A percentile compares a stretch with the other conserved stretches of the same genome.
Conservation (phyloP, 2,113 vertebrate genomes). For the Acanthochromis polyacanthus region DNA sequence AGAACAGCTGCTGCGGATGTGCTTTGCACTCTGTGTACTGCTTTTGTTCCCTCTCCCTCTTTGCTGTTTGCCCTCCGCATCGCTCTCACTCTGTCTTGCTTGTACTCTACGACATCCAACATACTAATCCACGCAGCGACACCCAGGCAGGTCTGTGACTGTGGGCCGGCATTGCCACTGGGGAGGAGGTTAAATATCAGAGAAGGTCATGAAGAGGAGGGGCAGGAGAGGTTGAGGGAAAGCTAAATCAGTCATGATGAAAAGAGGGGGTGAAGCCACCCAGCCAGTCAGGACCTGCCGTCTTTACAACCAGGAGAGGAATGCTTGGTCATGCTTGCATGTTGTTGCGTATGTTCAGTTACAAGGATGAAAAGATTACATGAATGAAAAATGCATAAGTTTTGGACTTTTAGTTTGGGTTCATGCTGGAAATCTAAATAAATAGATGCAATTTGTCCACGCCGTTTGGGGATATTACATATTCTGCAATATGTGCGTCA, state of each 20-base stretch:
- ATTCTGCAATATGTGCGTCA: background rate
- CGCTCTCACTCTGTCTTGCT: slow-evolving; percentile 31
- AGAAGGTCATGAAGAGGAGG: slow-evolving; percentile 83
- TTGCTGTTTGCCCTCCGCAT: slow-evolving; percentile 34
- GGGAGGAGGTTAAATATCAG: slow-evolving; percentile 87
- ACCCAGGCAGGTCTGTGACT: slow-evolving; percentile 66
- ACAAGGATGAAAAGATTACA: slow-evolving; percentile 24
- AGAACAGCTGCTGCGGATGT: slow-evolving; percentile 59
- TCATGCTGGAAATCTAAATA: background rate
- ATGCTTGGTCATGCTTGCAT: background rate
- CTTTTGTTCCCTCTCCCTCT: slow-evolving; percentile 40
- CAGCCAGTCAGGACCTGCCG: slow-evolving; percentile 31
- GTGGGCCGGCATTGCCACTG: slow-evolving; percentile 71
- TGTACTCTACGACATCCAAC: slow-evolving; percentile 53
- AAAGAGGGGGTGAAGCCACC: slow-evolving; percentile 44
- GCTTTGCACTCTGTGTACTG: slow-evolving; percentile 34
- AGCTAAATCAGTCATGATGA: slow-evolving; percentile 67
- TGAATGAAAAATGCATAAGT: background rate
- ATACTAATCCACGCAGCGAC: slow-evolving; percentile 63
- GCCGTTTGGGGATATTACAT: background rate
- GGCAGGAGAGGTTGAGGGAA: slow-evolving; percentile 57
- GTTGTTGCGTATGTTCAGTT: slow-evolving; percentile 13
- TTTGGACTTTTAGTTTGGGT: background rate
- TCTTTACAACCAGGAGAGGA: slow-evolving; percentile 30
- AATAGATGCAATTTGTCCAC: background rate